Conservation (phyloP, 2,797 vertebrate genomes). For the Lithobates sylvaticus region DNA sequence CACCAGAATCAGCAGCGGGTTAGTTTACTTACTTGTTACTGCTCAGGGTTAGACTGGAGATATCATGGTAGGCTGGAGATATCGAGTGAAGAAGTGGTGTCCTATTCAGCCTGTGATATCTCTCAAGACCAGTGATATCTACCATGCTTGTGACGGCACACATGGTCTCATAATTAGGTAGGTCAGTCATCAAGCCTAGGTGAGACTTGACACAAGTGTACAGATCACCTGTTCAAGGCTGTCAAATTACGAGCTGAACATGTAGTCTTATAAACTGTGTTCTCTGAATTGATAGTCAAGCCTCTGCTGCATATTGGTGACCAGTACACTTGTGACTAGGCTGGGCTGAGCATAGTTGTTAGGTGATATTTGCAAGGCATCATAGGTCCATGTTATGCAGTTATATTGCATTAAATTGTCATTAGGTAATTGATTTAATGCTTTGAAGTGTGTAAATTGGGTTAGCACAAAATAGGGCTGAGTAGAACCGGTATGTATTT, state of each 20-base stretch:
- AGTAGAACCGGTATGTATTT: too few species aligned
- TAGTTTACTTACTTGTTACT: conserved; percentile 54
- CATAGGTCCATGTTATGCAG: background rate
- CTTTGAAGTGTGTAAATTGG: too few species aligned
- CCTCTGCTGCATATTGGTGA: too few species aligned
- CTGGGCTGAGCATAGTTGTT: too few species aligned
- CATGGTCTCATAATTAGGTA: background rate
- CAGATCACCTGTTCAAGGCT: background rate
- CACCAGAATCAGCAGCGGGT: conserved; percentile 28
- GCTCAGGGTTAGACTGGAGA: conserved; percentile 36
- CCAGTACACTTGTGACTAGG: too few species aligned
- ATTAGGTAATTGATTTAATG: too few species aligned
- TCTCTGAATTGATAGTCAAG: background rate
- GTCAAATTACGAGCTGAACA: background rate
- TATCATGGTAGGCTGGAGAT: conserved; percentile 40
- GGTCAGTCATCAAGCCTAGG: background rate
- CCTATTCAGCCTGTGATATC: conserved; percentile 10
- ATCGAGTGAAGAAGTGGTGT: conserved; percentile 17
- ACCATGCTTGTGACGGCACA: background rate
- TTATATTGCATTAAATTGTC: background rate
- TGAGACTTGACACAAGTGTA: background rate
- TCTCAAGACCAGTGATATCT: conserved; percentile 13
- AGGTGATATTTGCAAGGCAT: background rate
- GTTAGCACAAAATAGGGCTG: too few species aligned
- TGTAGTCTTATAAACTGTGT: background rate